Conservation (phyloP, 1,140 invertebrate species). For the Macrosteles quadrilineatus region DNA sequence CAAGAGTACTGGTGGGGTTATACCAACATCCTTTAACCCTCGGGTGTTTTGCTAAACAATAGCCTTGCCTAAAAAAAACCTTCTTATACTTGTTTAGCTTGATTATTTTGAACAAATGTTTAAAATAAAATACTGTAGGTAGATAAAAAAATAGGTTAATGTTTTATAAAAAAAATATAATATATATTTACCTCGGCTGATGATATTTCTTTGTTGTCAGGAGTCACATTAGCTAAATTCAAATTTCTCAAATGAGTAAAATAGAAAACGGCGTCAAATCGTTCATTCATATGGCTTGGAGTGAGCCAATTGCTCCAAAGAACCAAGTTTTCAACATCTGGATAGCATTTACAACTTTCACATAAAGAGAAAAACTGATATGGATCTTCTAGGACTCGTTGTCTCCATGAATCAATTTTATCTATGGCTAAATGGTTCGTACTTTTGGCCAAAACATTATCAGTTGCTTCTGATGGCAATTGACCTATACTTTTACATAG, state of each 20-base stretch:
- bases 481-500: slow-evolving; percentile 65
- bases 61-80: too few species aligned
- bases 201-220: slow-evolving; percentile 67
- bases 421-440: slow-evolving; percentile 41
- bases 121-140: too few species aligned
- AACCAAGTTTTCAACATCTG: slow-evolving; percentile 77
- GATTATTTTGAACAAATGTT: too few species aligned
- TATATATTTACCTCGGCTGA: slow-evolving; percentile 68
- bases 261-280: slow-evolving; percentile 82
- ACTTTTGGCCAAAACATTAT: too few species aligned
- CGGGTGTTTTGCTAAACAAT: too few species aligned
- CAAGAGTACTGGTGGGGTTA: too few species aligned
- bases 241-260: slow-evolving; percentile 58
- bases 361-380: slow-evolving; percentile 73
- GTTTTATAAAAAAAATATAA: too few species aligned
- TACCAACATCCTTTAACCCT: too few species aligned
- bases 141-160: too few species aligned
- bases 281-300: slow-evolving; percentile 57
- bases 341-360: slow-evolving; percentile 66
- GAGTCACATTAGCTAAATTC: slow-evolving; percentile 56
- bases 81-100: too few species aligned
- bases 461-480: too few species aligned
- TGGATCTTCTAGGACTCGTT: slow-evolving; percentile 68
- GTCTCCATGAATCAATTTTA: slow-evolving; percentile 67
- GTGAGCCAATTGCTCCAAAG: slow-evolving; percentile 89